phyloP scores from a whole-genome alignment of 2,113 vertebrate species.

The Gambusia affinis region DNA sequence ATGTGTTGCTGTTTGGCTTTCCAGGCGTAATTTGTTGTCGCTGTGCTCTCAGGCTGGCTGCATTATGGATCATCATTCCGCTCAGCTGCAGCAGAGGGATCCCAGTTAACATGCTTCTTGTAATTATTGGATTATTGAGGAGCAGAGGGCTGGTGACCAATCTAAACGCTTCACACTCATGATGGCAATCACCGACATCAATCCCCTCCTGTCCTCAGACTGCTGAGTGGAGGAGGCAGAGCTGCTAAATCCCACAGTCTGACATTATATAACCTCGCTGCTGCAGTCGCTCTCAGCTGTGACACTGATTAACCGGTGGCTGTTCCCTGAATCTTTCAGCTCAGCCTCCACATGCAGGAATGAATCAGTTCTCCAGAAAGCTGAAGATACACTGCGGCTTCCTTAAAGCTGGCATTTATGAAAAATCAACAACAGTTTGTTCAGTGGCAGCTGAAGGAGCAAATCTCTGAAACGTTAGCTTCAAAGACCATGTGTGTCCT shows the following conservation, averaged over 20 bases:
- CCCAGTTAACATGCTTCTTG: constrained; percentile 36
- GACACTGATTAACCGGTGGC: constrained; percentile 66
- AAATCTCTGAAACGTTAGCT: background rate
- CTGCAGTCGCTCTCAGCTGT: constrained; percentile 68
- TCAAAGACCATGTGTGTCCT: background rate
- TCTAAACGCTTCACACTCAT: constrained; percentile 53
- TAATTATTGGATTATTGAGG: constrained; percentile 67
- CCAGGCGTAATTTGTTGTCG: background rate
- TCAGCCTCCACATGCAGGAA: constrained; percentile 54
- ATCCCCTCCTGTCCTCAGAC: constrained; percentile 48
- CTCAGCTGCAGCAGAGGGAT: constrained; percentile 28
- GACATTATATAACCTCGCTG: constrained; percentile 66
- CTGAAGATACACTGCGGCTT: constrained; percentile 11
- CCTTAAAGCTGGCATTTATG: background rate
- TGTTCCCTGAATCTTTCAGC: constrained; percentile 59
- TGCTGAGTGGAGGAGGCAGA: constrained; percentile 62
- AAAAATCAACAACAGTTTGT: background rate
- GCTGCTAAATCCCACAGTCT: constrained; percentile 71
- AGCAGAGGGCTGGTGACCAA: constrained; percentile 50
- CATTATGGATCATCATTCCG: constrained; percentile 10
- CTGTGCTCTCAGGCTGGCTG: background rate
- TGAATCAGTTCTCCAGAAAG: constrained; percentile 29
- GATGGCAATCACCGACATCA: constrained; percentile 58
- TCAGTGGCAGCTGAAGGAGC: background rate
- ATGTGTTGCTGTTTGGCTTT: background rate